Percentiles rank a stretch among this genome's conserved stretches.
These are phyloP conservation scores for Zootoca vivipara DNA, from an alignment of 2,113 vertebrate species.

Conservation along the genomic window DNA sequence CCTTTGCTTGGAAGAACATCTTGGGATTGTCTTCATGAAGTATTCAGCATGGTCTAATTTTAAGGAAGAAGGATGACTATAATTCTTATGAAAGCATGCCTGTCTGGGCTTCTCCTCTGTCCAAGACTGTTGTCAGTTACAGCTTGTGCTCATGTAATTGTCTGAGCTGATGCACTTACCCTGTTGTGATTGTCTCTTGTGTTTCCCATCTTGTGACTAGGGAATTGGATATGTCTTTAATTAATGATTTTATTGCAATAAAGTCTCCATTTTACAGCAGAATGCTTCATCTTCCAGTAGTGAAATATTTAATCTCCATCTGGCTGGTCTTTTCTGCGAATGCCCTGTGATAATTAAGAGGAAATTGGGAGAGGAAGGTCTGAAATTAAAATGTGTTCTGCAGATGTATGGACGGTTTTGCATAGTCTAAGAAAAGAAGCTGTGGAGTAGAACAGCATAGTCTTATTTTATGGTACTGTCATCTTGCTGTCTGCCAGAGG, in stretches of 20 bases:
- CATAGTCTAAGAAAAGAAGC: constrained; percentile 29
- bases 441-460: constrained; percentile 16
- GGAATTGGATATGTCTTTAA: constrained; percentile 61
- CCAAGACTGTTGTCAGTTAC: background rate
- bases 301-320: constrained; percentile 74
- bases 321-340: constrained; percentile 64
- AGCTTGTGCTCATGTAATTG: constrained; percentile 16
- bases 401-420: background rate
- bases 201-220: constrained; percentile 35
- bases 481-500: constrained; percentile 25
- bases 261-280: constrained; percentile 63
- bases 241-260: constrained; percentile 71
- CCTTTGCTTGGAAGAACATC: constrained; percentile 25
- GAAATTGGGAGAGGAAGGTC: constrained; percentile 53
- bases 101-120: constrained; percentile 3
- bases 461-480: constrained; percentile 44
- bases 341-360: constrained; percentile 65
- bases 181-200: constrained; percentile 50
- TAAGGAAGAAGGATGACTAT: constrained; percentile 24
- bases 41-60: constrained; percentile 28
- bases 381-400: constrained; percentile 41
- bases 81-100: constrained; percentile 8
- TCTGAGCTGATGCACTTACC: constrained; percentile 39
- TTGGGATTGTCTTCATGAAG: constrained; percentile 7
- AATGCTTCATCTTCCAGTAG: constrained; percentile 62